A percentile compares a stretch with the other conserved stretches of the same genome.
These are phyloP conservation scores for Bombus waltoni DNA, from an alignment of 1,140 invertebrate genomes.

Conservation along the genomic window DNA sequence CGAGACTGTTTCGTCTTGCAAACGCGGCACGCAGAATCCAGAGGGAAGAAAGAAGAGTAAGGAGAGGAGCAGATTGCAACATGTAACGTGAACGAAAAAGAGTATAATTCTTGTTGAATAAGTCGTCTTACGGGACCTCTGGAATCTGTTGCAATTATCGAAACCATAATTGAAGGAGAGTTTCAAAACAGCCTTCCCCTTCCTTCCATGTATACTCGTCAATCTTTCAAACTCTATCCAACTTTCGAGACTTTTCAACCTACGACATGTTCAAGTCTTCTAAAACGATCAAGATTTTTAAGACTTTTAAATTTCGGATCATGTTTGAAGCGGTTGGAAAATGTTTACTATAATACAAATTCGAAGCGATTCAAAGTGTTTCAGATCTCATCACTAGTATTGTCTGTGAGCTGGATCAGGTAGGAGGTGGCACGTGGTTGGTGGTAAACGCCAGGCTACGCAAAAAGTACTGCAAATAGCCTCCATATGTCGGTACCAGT, in stretches of 20 bases:
- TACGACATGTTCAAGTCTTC: too few relatives aligned
- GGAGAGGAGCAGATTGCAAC: not conserved
- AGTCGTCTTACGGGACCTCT: not conserved
- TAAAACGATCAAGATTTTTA: too few relatives aligned
- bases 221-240: too few relatives aligned
- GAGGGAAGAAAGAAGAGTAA: not conserved
- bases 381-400: not conserved
- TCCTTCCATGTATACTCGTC: too few relatives aligned
- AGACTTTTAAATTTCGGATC: too few relatives aligned
- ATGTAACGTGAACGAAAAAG: not conserved
- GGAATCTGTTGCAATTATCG: not conserved
- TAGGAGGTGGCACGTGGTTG: conserved; percentile 45
- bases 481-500: conserved; percentile 49
- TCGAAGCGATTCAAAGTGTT: not conserved
- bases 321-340: too few relatives aligned
- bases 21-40: not conserved
- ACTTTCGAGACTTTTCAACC: too few relatives aligned
- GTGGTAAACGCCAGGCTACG: conserved; percentile 17
- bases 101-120: not conserved
- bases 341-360: too few relatives aligned
- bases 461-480: conserved; percentile 55
- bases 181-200: not conserved
- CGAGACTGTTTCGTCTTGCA: not conserved
- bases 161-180: not conserved
- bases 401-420: not conserved